Conservation (phyloP, 2,113 vertebrate genomes). For the Argyrosomus japonicus region DNA sequence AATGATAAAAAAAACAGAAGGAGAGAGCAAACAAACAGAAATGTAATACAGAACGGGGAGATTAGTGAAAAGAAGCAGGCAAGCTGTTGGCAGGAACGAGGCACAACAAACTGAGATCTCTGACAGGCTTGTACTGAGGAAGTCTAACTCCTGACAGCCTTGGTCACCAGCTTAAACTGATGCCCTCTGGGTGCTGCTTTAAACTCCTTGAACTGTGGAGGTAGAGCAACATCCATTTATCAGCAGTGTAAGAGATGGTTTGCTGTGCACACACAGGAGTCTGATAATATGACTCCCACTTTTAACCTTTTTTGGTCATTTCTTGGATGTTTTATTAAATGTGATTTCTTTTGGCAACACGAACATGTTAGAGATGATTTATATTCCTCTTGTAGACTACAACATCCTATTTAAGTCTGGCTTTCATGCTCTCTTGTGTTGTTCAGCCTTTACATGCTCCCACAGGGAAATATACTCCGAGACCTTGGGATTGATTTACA, state of each 20-base stretch:
- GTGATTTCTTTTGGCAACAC: neutral
- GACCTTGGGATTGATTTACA: neutral
- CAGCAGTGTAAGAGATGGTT: neutral
- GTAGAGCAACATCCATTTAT: conserved; percentile 5
- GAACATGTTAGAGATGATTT: neutral
- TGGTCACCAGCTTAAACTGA: conserved; percentile 35
- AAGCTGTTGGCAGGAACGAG: conserved; percentile 52
- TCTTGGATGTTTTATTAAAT: too few relatives aligned
- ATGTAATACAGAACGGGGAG: conserved; percentile 48
- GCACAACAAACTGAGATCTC: conserved; percentile 19
- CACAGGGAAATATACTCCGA: neutral
- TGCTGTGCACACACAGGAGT: neutral
- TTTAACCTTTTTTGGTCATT: neutral
- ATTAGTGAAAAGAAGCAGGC: conserved; percentile 50
- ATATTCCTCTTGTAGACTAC: neutral
- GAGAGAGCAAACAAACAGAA: conserved; percentile 57
- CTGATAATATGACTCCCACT: too few relatives aligned
- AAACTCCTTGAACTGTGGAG: neutral
- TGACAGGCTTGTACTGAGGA: neutral
- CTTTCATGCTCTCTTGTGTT: neutral
- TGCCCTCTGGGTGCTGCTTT: neutral
- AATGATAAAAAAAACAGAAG: conserved; percentile 47
- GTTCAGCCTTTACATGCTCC: neutral
- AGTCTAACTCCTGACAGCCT: conserved; percentile 1
- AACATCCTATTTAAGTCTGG: neutral